Conservation (phyloP, 2,888 invertebrate genomes). For the Thera britannica region DNA sequence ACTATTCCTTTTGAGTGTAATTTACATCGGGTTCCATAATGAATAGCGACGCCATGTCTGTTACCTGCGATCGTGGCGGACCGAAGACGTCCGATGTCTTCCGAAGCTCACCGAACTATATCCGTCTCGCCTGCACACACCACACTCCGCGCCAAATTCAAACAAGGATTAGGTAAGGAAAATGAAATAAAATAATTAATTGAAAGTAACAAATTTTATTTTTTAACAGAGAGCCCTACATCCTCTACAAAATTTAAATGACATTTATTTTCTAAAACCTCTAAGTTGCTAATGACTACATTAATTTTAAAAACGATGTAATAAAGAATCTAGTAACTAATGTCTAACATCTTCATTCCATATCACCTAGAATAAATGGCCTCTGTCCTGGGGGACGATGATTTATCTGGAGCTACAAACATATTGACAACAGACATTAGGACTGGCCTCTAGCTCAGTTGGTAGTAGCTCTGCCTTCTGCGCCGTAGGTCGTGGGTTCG, state of each 20-base stretch:
- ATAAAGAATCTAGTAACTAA: neutral
- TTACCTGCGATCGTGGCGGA: constrained; percentile 54
- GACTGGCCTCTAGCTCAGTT: no score
- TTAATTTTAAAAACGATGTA: neutral
- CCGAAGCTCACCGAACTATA: constrained; percentile 29
- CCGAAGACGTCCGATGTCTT: constrained; percentile 40
- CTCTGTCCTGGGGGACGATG: neutral
- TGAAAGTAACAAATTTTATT: constrained; percentile 37
- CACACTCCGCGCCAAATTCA: constrained; percentile 36
- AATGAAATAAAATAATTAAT: constrained; percentile 15
- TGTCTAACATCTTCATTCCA: neutral
- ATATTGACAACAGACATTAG: no score
- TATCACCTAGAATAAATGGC: neutral
- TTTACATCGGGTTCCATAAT: constrained; percentile 59
- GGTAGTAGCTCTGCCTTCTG: no score
- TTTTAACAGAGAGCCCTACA: constrained; percentile 31
- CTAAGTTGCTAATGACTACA: constrained; percentile 12
- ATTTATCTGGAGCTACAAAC: no score
- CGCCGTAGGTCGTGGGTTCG: no score
- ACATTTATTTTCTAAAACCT: constrained; percentile 15
- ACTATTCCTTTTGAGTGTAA: constrained; percentile 45
- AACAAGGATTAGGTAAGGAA: constrained; percentile 29
- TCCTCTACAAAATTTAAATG: constrained; percentile 12
- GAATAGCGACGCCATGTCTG: constrained; percentile 72
- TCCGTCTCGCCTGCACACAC: constrained; percentile 41